Evolutionary conservation across 2,797 vertebrate genomes (phyloP).

Genomic region (Pseudomugil tenellus): DNA sequence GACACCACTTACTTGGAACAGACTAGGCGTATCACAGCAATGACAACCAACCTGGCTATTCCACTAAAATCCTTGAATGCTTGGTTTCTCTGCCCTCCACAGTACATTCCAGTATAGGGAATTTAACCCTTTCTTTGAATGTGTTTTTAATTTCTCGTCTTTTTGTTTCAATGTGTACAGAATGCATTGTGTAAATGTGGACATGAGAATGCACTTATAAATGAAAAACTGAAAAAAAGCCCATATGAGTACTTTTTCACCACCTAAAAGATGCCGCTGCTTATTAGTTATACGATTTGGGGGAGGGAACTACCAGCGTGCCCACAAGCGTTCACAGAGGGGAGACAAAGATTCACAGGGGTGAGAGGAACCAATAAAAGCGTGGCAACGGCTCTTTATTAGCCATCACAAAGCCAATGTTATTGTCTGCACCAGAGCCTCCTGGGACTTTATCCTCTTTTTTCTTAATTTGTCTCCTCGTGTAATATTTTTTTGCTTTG

Average conservation of each 20-base stretch:
- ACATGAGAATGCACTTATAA: constrained; percentile 81
- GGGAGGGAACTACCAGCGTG: constrained; percentile 76
- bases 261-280: constrained; percentile 88
- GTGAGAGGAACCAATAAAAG: constrained; percentile 79
- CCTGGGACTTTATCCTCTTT: constrained; percentile 69
- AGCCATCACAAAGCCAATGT: constrained; percentile 86
- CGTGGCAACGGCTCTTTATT: constrained; percentile 78
- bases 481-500: constrained; percentile 71
- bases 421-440: constrained; percentile 79
- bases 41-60: constrained; percentile 64
- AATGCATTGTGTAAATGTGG: constrained; percentile 80
- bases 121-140: constrained; percentile 83
- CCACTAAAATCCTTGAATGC: constrained; percentile 65
- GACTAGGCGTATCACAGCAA: constrained; percentile 56
- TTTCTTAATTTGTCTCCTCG: constrained; percentile 73
- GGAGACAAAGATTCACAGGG: constrained; percentile 72
- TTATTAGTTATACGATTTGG: constrained; percentile 78
- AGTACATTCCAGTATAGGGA: constrained; percentile 87
- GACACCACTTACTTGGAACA: constrained; percentile 54
- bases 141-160: constrained; percentile 75
- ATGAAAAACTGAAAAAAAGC: constrained; percentile 62
- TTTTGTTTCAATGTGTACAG: constrained; percentile 76
- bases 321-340: constrained; percentile 77
- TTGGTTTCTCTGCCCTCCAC: constrained; percentile 85
- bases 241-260: constrained; percentile 86